A percentile compares a stretch with the other conserved stretches of the same genome.
phyloP scores from a whole-genome alignment of 1,140 invertebrate genomes.

The Leptinotarsa defecta region DNA sequence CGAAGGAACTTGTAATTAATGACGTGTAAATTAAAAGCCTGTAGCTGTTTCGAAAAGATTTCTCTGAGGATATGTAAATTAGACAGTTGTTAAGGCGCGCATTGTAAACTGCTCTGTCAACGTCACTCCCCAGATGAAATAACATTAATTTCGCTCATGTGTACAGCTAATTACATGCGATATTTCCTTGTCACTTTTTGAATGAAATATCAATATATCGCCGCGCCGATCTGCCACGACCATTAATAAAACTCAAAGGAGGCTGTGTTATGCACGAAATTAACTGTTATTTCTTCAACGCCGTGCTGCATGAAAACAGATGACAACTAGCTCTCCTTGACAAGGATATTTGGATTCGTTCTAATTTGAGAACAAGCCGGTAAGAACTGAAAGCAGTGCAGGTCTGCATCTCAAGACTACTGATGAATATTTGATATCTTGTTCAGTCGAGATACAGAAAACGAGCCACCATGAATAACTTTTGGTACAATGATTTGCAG shows the following conservation, averaged over 20 bases:
- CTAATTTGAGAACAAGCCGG: too few relatives aligned
- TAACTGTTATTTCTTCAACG: conserved; percentile 9
- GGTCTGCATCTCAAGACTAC: too few relatives aligned
- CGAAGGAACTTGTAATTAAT: conserved; percentile 48
- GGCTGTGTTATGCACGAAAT: conserved; percentile 10
- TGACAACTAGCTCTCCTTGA: conserved; percentile 2
- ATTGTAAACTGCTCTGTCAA: conserved; percentile 50
- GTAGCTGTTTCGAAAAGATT: conserved; percentile 49
- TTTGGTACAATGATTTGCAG: too few relatives aligned
- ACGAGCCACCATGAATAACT: too few relatives aligned
- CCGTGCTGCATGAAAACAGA: neutral
- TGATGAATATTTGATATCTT: too few relatives aligned
- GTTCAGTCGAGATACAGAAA: too few relatives aligned
- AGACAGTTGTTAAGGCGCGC: conserved; percentile 49
- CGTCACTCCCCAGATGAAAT: conserved; percentile 40
- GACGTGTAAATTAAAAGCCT: conserved; percentile 54
- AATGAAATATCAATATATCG: conserved; percentile 26
- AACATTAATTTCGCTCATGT: conserved; percentile 39
- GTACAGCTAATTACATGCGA: conserved; percentile 43
- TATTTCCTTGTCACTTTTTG: conserved; percentile 31
- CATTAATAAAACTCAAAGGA: conserved; percentile 12
- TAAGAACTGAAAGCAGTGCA: too few relatives aligned
- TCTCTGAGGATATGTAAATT: conserved; percentile 51
- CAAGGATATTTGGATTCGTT: neutral
- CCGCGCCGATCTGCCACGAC: neutral